These are phyloP conservation scores for Xenentodon cancila DNA, from an alignment of 2,797 vertebrate genomes.

Conservation along the genomic window DNA sequence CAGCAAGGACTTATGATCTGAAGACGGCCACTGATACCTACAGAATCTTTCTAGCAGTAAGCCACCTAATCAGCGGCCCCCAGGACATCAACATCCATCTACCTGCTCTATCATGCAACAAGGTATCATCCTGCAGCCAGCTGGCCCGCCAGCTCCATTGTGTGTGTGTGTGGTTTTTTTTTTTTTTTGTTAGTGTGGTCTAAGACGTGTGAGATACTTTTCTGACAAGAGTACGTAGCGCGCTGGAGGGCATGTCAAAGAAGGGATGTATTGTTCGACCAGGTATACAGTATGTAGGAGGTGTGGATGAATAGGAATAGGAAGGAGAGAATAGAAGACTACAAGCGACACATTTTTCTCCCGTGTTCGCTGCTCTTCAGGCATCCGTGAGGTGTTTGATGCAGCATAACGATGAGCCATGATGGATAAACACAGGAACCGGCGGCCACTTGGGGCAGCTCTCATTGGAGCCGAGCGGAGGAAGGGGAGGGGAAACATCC, in stretches of 20 bases:
- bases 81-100: conserved; percentile 45
- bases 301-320: conserved; percentile 1
- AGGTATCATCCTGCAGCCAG: conserved; percentile 28
- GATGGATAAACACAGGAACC: conserved; percentile 63
- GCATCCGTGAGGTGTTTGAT: conserved; percentile 53
- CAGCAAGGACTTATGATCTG: conserved; percentile 17
- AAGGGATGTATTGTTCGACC: conserved; percentile 58
- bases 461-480: conserved; percentile 50
- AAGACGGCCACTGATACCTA: conserved; percentile 23
- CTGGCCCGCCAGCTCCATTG: conserved; percentile 10
- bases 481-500: conserved; percentile 48
- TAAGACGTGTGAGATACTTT: conserved; percentile 39
- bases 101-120: conserved; percentile 29
- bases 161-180: conserved; percentile 28
- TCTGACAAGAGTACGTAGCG: conserved; percentile 49
- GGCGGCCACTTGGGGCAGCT: conserved; percentile 58
- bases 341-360: conserved; percentile 58
- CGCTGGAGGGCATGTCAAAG: conserved; percentile 62
- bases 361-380: conserved; percentile 45
- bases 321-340: conserved; percentile 11
- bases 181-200: conserved; percentile 36
- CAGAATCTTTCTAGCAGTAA: conserved; percentile 25
- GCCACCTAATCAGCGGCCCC: conserved; percentile 50
- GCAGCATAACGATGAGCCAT: conserved; percentile 63
- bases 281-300: conserved; percentile 49